Evolutionary conservation across 2,797 vertebrate species (phyloP).

Genomic region (Benthosema pterotum): DNA sequence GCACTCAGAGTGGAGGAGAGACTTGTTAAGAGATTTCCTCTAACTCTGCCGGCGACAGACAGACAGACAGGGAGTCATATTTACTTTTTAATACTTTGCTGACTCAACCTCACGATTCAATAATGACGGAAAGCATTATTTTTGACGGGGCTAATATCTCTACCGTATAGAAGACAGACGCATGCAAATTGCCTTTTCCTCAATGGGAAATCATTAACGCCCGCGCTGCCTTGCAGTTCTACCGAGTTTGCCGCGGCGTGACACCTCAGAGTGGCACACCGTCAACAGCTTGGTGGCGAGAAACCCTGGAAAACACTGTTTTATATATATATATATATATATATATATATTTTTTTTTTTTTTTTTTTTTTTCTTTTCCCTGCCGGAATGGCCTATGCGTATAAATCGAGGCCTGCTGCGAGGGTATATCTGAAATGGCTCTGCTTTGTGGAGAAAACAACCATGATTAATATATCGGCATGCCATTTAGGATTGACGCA

Average conservation of each 20-base stretch:
- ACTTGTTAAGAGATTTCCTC: background rate
- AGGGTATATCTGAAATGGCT: background rate
- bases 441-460: background rate
- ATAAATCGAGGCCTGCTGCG: background rate
- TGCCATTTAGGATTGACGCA: background rate
- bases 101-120: constrained; percentile 2
- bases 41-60: background rate
- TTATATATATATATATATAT: too few species aligned
- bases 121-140: constrained; percentile 21
- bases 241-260: background rate
- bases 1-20: too few species aligned
- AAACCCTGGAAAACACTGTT: too few species aligned
- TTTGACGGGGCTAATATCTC: constrained; percentile 8
- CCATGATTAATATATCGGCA: background rate
- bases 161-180: background rate
- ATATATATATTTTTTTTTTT: too few species aligned
- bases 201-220: constrained; percentile 3
- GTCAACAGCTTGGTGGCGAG: too few species aligned
- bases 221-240: constrained; percentile 4
- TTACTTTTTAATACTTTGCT: constrained; percentile 21
- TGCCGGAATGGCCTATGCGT: too few species aligned
- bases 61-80: constrained; percentile 5
- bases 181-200: constrained; percentile 1
- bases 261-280: too few species aligned
- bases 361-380: too few species aligned